Conservation (phyloP, 2,797 vertebrate species). For the Hozukius guyotensis region DNA sequence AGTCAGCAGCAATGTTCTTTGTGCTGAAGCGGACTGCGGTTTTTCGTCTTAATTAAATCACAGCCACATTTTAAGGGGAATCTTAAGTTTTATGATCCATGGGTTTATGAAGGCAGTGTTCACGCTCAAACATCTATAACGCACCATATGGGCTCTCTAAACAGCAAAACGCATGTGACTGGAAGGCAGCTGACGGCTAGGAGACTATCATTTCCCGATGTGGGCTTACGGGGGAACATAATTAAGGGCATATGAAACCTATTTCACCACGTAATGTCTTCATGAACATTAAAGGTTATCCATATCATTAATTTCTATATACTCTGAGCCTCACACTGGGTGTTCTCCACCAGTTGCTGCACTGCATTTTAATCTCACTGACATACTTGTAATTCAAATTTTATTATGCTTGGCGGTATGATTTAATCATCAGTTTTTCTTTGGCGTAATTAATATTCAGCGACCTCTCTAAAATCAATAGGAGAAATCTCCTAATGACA, state of each 20-base stretch:
- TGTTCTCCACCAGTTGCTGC: constrained; percentile 22
- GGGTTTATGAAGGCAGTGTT: constrained; percentile 51
- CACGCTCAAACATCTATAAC: constrained; percentile 28
- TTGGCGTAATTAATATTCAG: constrained; percentile 65
- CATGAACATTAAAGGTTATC: constrained; percentile 56
- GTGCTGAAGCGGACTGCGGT: constrained; percentile 32
- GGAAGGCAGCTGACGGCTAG: constrained; percentile 2
- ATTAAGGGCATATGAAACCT: constrained; percentile 34
- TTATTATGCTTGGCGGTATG: constrained; percentile 43
- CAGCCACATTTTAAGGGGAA: constrained; percentile 48
- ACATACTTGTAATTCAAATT: constrained; percentile 53
- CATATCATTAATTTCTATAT: constrained; percentile 39
- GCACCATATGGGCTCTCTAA: constrained; percentile 27
- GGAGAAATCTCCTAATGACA: constrained; percentile 61
- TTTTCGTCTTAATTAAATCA: constrained; percentile 67
- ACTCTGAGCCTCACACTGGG: constrained; percentile 7
- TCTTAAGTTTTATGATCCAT: constrained; percentile 63
- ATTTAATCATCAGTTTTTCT: constrained; percentile 64
- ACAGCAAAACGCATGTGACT: constrained; percentile 18
- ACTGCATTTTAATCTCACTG: constrained; percentile 39
- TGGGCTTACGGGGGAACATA: constrained; percentile 3
- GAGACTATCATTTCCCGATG: background rate
- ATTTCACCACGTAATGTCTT: constrained; percentile 15
- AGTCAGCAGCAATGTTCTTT: constrained; percentile 53
- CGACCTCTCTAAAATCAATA: constrained; percentile 68